Evolutionary conservation across 2,888 invertebrate species (phyloP), one percentile per base, ranked within the genome.

Genomic region (Leucophenga montana): DNA sequence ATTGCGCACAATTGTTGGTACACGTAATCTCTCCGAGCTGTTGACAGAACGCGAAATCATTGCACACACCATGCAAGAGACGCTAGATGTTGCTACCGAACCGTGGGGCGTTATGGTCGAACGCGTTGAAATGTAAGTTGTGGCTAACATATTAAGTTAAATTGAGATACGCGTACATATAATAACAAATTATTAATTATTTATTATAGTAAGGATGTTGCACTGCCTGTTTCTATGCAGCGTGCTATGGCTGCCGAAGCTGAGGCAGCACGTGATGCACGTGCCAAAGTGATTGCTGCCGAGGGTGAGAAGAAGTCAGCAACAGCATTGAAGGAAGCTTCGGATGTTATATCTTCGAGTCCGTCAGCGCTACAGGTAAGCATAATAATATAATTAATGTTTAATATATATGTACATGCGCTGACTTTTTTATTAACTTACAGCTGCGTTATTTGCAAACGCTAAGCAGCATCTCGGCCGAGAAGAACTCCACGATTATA

Each of bases 101-200:
- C 95, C 95, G 1, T 97, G 97, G 97, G 97, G 96, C 33, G 95
- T 97, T 61, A 96, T 96, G 89, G 96, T 97, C 22, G 97, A 98
- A 88, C 91, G 97, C 76, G 97, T 97, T 22, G 97, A 98, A 92
- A 97, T 98, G 96, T 96, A 90, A 1, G n/a, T n/a, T n/a, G n/a
- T n/a, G n/a, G 39, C 39, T 5, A 39, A 39, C 3, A 27, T 27
- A 27, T 27, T 27, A 27, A 92, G 92, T 89, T 11, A n/a, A n/a
- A n/a, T n/a, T n/a, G n/a, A n/a, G n/a, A n/a, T n/a, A n/a, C n/a
- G n/a, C n/a, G n/a, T n/a, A 1, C 1, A 11, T 9, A 5, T 50
- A 46, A n/a, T n/a, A 2, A 46, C 27, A 27, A 3, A 3, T 27
- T 27, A 27, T 27, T 3, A 27, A 4, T 3, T 53, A 18, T 13